Evolutionary conservation across 2,888 invertebrate species (phyloP).

Genomic region (Amphipoea lucens): DNA sequence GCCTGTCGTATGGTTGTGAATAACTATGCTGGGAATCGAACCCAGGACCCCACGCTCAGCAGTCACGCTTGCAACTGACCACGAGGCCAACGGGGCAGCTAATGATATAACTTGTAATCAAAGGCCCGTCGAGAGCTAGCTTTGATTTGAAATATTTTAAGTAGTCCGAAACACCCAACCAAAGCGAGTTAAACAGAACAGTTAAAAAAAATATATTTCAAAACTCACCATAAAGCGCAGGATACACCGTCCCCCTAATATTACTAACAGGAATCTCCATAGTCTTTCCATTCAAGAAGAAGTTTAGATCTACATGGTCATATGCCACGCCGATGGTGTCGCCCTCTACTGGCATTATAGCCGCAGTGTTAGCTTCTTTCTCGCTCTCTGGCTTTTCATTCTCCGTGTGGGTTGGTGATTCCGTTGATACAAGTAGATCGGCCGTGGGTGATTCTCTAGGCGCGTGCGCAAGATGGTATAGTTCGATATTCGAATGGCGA

Average conservation of each 20-base stretch:
- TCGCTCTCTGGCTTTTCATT: constrained; percentile 80
- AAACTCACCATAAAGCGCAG: constrained; percentile 96
- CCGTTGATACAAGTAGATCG: constrained; percentile 84
- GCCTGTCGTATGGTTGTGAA: too few species aligned
- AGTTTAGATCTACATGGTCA: constrained; percentile 98
- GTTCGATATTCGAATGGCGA: constrained; percentile 95
- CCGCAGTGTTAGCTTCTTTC: constrained; percentile 70
- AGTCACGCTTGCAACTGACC: too few species aligned
- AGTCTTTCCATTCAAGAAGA: constrained; percentile 97
- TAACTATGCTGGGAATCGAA: too few species aligned
- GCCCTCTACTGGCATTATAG: constrained; percentile 95
- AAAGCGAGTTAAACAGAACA: neutral
- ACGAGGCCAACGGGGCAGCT: too few species aligned
- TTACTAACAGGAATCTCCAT: constrained; percentile 96
- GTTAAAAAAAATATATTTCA: neutral
- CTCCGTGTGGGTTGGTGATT: constrained; percentile 77
- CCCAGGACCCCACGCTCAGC: too few species aligned
- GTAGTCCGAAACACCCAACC: neutral
- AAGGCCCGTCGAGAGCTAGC: neutral
- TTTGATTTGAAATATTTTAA: neutral
- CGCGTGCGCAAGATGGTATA: constrained; percentile 91
- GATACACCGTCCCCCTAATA: constrained; percentile 97
- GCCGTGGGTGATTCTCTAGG: constrained; percentile 85
- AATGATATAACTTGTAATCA: neutral
- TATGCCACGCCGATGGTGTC: constrained; percentile 98